Base-by-base conservation (phyloP, 2,113 vertebrate species). In the Noctilio leporinus region DNA sequence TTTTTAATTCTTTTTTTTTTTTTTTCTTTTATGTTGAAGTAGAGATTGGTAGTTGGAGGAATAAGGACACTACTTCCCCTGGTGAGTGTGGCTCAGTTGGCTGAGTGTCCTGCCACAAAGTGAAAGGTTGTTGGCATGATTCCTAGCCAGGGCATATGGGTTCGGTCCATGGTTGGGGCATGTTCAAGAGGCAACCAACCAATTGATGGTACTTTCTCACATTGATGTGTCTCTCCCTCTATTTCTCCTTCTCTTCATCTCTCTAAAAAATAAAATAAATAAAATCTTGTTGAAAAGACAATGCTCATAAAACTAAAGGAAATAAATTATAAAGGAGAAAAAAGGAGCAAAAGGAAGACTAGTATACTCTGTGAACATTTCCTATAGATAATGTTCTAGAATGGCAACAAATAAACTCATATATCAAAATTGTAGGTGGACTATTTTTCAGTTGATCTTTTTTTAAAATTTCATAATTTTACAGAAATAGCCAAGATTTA, bases 351-450 rank as follows among this genome's bases (percentile, higher is more conserved):
- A 82, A 80, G 62, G 45, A 55, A 73, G 9, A 43, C 28, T 43
- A 93, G 10, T 82, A 38, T 82, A 85, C 89, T 73, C 84, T 84
- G 47, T 89, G 69, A 89, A 90, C 85, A 85, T 86, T 91, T 95
- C 16, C 64, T 95, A 95, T 96, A 81, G 28, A 59, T 83, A 89
- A n/a, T 96, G 20, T 84, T 87, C n/a, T 92, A 88, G 77, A 89
- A 76, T 91, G 47, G 57, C 72, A 75, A 76, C 73, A 95, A 65
- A 84, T 85, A 77, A 93, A 73, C 35, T 78, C 93, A 73, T n/a
- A 92, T 88, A 80, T 95, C 51, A 96, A 55, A 69, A 89, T 91
- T 94, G 94, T 83, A 81, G 28, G 53, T 94, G 35, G 45, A 80
- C 55, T 92, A 16, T 89, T 94, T 89, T 96, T 47, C 94, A 80